phyloP scores from a whole-genome alignment of 2,797 vertebrate species.

The Oryzias dopingdopingensis region DNA sequence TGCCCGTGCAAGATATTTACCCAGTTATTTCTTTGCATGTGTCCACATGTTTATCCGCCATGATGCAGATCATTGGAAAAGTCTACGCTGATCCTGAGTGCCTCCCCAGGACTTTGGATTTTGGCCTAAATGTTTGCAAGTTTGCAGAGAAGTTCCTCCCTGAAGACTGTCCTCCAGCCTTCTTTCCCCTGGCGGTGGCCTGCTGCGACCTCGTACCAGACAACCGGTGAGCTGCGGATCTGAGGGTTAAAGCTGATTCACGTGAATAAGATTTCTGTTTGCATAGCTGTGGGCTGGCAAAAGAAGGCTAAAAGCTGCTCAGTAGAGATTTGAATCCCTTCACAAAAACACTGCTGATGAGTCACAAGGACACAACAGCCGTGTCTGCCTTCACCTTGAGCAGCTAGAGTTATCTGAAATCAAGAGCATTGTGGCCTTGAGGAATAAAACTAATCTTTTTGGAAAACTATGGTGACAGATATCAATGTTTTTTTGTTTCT shows the following conservation, averaged over 20 bases:
- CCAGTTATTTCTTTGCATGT: no score
- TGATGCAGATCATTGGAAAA: slow-evolving; percentile 90
- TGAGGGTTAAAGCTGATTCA: not conserved
- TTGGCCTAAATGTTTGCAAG: slow-evolving; percentile 91
- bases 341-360: slow-evolving; percentile 1
- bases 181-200: slow-evolving; percentile 91
- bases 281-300: not conserved
- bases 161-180: slow-evolving; percentile 89
- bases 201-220: slow-evolving; percentile 93
- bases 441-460: not conserved
- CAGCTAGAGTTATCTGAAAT: slow-evolving; percentile 2
- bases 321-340: not conserved
- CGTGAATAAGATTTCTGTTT: slow-evolving; percentile 5
- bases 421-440: not conserved
- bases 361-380: not conserved
- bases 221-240: slow-evolving; percentile 80
- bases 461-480: not conserved
- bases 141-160: slow-evolving; percentile 97
- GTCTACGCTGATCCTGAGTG: slow-evolving; percentile 96
- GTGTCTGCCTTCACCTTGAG: not conserved
- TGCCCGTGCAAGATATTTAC: no score
- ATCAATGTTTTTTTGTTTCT: not conserved
- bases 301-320: not conserved
- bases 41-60: not conserved
- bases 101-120: slow-evolving; percentile 92